Evolutionary conservation across 1,140 invertebrate species (phyloP), one percentile per base, ranked within the genome.

Genomic region (Orius laevigatus): DNA sequence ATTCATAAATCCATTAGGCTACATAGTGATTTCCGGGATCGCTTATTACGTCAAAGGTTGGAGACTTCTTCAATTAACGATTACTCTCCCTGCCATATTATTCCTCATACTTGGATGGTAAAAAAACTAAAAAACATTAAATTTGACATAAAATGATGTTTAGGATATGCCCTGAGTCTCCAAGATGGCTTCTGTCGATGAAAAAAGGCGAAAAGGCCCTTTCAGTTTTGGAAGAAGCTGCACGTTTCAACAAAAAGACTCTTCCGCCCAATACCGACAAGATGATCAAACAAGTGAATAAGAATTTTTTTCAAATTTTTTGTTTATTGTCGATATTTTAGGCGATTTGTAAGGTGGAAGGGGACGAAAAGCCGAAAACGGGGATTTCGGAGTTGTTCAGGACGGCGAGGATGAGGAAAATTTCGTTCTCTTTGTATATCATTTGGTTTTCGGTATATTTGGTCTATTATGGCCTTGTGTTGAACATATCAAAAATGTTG

Each of bases 121-220:
- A 57, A 57, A 49, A 12, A n/a, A 16, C 16, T 12, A 3, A 38
- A 38, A n/a, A n/a, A n/a, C n/a, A n/a, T n/a, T n/a, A n/a, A n/a
- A n/a, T n/a, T n/a, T n/a, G n/a, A n/a, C n/a, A n/a, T n/a, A n/a
- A n/a, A n/a, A n/a, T n/a, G n/a, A n/a, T n/a, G n/a, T 33, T 15
- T 35, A 60, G 79, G 68, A 66, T 86, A 14, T 64, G 88, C 16
- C 84, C 84, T 1, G 84, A 89, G 71, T 88, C 84, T 3, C 84
- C 85, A 9, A 70, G 84, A 53, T 90, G 85, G 85, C 63, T 89
- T 14, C 61, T 88, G 20, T 76, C 80, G 18, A 74, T 82, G 60
- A 81, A 81, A 41, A 71, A 73, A 53, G 69, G 70, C 3, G 69
- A 76, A 39, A 75, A 81, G 67, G 79, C 83, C 0, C 70, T 76